Percentiles rank a stretch among this genome's conserved stretches.
Evolutionary conservation across 2,888 invertebrate species (phyloP).

Genomic region (Leptinotarsa rubiginosa): DNA sequence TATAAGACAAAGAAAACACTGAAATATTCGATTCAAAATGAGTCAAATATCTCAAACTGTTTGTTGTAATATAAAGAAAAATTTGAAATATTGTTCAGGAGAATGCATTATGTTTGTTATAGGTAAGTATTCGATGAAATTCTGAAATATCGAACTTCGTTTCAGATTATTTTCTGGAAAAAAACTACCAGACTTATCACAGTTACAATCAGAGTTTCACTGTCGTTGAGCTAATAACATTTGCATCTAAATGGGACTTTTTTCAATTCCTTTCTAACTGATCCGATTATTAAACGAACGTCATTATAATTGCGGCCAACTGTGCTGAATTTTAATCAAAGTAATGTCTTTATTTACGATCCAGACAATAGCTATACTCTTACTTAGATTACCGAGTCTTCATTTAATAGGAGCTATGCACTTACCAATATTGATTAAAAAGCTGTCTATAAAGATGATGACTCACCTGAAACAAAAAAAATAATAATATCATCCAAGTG

Average conservation of each 20-base stretch:
- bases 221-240: not conserved
- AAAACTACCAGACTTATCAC: not conserved
- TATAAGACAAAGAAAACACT: too few species aligned
- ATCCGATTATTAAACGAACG: not conserved
- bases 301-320: not conserved
- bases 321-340: not conserved
- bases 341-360: not conserved
- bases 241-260: not conserved
- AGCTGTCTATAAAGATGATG: not conserved
- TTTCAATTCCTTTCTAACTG: not conserved
- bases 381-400: not conserved
- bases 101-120: too few species aligned
- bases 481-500: not conserved
- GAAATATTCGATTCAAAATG: too few species aligned
- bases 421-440: conserved; percentile 1
- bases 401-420: not conserved
- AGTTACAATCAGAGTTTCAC: not conserved
- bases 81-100: too few species aligned
- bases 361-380: not conserved
- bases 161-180: not conserved
- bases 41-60: too few species aligned
- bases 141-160: not conserved
- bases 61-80: too few species aligned
- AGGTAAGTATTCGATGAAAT: too few species aligned
- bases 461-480: conserved; percentile 9